Evolutionary conservation across 2,888 invertebrate genomes (phyloP), one percentile per base, ranked within the genome.

Genomic region (Diloba caeruleocephala): DNA sequence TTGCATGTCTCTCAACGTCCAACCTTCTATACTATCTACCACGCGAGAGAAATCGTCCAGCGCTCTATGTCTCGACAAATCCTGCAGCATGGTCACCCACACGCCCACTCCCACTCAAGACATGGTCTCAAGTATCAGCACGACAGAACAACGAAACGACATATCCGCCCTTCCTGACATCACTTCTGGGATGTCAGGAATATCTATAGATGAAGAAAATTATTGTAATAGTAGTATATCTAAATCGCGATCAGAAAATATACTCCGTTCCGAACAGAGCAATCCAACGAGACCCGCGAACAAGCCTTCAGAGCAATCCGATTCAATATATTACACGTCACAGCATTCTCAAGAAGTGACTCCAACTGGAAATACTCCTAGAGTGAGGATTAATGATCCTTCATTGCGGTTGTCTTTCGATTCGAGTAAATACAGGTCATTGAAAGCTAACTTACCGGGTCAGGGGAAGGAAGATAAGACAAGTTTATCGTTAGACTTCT

Each of bases 41-140:
- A 90, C 91, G 0, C 71, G 90, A 38, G 93, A 93, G 34, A 92
- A 92, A 38, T 93, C 93, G 1, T 93, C 93, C 15, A 93, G 92
- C 58, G 93, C 93, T 0, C 77, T 93, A 5, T 93, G 92, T 62
- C 87, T 94, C 28, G 93, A 94, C 79, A 93, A 94, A 54, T 94
- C 94, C 1, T 89, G 87, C 60, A 88, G 91, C 55, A 71, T 91
- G 61, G 84, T 91, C 74, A 94, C 93, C 15, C 93, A 93, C 72
- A 93, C 94, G 0, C 93, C 93, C 0, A 94, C 94, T 0, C 93
- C 94, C 2, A 93, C 94, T 0, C 94, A 93, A 56, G 94, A 93
- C 76, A 93, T 93, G 93, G 94, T 94, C 15, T 94, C 94, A 1
- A 93, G 93, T 46, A 88, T 94, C 17, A 93, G 93, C 62, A 93